Conservation (phyloP, 1,140 invertebrate genomes). For the Panagrolaimus sp. region DNA sequence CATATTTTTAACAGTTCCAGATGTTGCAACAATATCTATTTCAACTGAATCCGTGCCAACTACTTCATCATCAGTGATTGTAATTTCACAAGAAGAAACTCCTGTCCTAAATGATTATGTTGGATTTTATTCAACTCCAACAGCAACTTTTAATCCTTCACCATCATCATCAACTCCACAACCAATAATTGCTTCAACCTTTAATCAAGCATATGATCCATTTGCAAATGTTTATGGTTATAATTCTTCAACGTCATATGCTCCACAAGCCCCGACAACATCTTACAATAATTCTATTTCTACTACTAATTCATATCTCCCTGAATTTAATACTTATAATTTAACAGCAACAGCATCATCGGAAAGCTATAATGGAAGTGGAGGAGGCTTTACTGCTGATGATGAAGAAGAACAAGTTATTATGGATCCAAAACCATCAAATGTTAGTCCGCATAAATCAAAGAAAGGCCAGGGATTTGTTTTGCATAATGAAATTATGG, state of each 20-base stretch:
- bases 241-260: not conserved
- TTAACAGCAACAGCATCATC: too few relatives aligned
- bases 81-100: not conserved
- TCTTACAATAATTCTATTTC: not conserved
- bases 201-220: constrained; percentile 11
- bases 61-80: not conserved
- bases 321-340: too few relatives aligned
- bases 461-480: too few relatives aligned
- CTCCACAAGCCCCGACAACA: not conserved
- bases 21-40: too few relatives aligned
- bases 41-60: not conserved
- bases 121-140: constrained; percentile 1
- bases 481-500: not conserved
- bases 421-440: too few relatives aligned
- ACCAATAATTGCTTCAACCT: not conserved
- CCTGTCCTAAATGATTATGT: not conserved
- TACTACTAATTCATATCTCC: not conserved
- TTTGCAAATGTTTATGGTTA: not conserved
- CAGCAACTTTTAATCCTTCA: too few relatives aligned
- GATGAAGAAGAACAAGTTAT: constrained; percentile 4
- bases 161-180: not conserved
- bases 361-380: not conserved
- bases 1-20: too few relatives aligned
- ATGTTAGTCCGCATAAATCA: too few relatives aligned
- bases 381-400: not conserved